Percentiles rank a stretch among this genome's conserved stretches.
phyloP scores from a whole-genome alignment of 2,113 vertebrate species.

The Thalassarche chlororhynchos region DNA sequence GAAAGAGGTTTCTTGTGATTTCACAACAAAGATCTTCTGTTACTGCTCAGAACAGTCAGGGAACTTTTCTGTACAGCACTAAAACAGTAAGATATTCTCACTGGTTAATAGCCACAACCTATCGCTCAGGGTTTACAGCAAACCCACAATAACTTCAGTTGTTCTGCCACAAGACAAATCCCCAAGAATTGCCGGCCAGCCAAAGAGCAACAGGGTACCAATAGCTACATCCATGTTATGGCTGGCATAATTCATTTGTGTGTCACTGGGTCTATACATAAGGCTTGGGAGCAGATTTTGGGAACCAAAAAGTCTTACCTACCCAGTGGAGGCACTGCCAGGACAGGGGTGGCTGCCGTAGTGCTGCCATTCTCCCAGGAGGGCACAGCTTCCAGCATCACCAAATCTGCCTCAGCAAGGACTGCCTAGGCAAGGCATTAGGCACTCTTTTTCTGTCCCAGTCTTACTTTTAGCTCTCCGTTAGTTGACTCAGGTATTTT shows the following conservation, averaged over 20 bases:
- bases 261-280: not conserved
- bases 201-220: not conserved
- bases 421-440: not conserved
- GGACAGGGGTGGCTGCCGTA: fast-evolving
- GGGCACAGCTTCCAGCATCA: not conserved
- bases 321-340: not conserved
- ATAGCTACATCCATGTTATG: not conserved
- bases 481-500: not conserved
- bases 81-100: not conserved
- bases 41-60: not conserved
- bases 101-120: not conserved
- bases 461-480: not conserved
- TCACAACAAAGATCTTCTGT: conserved; percentile 35
- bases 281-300: not conserved
- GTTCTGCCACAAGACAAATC: not conserved
- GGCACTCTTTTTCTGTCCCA: not conserved
- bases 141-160: not conserved
- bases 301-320: not conserved
- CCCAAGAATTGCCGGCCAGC: not conserved
- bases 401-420: not conserved
- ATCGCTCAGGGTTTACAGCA: not conserved
- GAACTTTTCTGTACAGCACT: not conserved
- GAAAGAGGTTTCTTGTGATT: conserved; percentile 33
- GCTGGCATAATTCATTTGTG: not conserved
- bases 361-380: not conserved